Evolutionary conservation across 2,797 vertebrate species (phyloP).

Genomic region (Sardinella longiceps): DNA sequence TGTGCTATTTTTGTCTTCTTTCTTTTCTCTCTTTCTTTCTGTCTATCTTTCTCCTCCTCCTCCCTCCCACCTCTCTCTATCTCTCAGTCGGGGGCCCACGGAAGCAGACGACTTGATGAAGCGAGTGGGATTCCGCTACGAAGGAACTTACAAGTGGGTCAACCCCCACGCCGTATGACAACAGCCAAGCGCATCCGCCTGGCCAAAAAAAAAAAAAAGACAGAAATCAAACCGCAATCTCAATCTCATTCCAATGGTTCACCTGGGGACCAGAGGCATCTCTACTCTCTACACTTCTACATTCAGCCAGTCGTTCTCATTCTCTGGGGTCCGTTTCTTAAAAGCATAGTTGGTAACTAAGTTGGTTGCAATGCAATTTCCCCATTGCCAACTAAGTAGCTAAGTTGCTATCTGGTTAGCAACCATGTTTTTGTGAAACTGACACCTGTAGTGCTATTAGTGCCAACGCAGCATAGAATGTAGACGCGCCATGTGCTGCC

Average conservation of each 20-base stretch:
- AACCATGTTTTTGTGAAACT: too few relatives aligned
- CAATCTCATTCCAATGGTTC: constrained; percentile 5
- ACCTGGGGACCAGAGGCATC: not conserved
- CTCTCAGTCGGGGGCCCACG: constrained; percentile 80
- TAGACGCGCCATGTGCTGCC: not conserved
- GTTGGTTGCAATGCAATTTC: too few relatives aligned
- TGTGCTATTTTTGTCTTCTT: not conserved
- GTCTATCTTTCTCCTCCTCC: not conserved
- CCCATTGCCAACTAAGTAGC: too few relatives aligned
- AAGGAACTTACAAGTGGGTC: constrained; percentile 93
- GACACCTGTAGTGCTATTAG: not conserved
- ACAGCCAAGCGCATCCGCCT: not conserved
- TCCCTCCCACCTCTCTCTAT: not conserved
- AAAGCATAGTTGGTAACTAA: too few relatives aligned
- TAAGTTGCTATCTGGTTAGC: too few relatives aligned
- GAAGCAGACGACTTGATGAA: constrained; percentile 86
- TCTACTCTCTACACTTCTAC: constrained; percentile 9
- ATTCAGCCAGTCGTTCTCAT: not conserved
- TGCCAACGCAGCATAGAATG: not conserved
- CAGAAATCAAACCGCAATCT: not conserved
- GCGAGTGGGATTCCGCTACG: constrained; percentile 88
- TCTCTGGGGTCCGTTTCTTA: too few relatives aligned
- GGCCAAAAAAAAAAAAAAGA: not conserved
- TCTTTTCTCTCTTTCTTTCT: not conserved
- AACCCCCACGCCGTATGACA: constrained; percentile 77